These are phyloP conservation scores for Raphicerus campestris DNA, from an alignment of 2,113 vertebrate species.

Conservation along the genomic window DNA sequence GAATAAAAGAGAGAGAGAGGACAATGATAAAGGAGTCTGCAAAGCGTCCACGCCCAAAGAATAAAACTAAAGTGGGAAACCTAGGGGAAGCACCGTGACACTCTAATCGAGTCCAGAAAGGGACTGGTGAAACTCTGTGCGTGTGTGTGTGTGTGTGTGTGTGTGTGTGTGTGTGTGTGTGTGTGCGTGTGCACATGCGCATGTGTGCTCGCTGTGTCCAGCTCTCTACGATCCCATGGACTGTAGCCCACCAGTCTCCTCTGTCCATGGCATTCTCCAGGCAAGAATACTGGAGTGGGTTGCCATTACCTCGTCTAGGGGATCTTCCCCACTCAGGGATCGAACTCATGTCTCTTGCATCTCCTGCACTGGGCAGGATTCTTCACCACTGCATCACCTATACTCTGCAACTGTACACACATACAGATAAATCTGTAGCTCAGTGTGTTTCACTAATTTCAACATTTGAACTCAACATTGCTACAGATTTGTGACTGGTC, in stretches of 20 bases:
- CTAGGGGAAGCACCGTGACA: not conserved
- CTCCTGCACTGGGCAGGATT: not conserved
- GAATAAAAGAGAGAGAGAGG: not conserved
- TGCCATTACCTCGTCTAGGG: not conserved
- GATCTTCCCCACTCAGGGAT: not conserved
- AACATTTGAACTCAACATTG: not conserved
- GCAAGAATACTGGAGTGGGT: not conserved
- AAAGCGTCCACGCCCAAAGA: too few relatives aligned
- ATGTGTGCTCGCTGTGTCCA: fast-evolving
- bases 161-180: not conserved
- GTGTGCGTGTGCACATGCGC: not conserved
- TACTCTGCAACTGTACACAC: not conserved
- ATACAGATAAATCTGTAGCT: not conserved
- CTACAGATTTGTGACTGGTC: not conserved
- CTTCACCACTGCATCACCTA: not conserved
- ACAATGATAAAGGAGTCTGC: too few relatives aligned
- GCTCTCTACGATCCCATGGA: not conserved
- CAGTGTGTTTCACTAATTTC: not conserved
- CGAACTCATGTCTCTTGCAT: fast-evolving
- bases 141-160: not conserved
- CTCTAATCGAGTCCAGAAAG: not conserved
- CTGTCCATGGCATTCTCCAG: not conserved
- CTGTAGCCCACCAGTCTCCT: not conserved
- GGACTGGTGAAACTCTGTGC: not conserved
- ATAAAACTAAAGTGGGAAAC: not conserved